Percentiles rank a stretch among this genome's conserved stretches.
Evolutionary conservation across 2,113 vertebrate genomes (phyloP).

Genomic region (Spermophilus dauricus): DNA sequence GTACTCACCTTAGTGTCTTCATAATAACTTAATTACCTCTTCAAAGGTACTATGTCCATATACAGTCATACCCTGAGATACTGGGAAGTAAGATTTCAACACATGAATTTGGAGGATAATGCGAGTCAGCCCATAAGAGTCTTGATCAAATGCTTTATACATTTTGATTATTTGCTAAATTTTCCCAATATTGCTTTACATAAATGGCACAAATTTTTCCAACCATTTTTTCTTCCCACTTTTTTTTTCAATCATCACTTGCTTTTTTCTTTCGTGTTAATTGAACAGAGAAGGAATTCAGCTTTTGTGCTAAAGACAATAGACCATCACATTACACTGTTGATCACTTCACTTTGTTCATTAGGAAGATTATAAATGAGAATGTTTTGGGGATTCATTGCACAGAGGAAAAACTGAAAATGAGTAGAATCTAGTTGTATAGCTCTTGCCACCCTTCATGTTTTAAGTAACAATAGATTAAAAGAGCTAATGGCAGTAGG

Average conservation of each 20-base stretch:
- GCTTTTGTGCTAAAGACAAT: neutral
- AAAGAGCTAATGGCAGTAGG: neutral
- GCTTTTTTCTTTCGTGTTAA: neutral
- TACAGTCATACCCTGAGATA: neutral
- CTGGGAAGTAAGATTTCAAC: neutral
- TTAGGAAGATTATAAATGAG: neutral
- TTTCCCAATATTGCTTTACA: conserved; percentile 6
- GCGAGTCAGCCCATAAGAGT: neutral
- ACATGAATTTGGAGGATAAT: neutral
- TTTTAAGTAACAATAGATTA: neutral
- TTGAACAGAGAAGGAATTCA: neutral
- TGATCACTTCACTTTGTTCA: neutral
- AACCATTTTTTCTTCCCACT: neutral
- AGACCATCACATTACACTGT: neutral
- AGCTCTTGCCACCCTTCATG: neutral
- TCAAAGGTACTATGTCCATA: neutral
- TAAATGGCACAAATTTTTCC: neutral
- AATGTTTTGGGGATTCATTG: neutral
- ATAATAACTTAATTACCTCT: neutral
- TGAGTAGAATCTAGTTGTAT: neutral
- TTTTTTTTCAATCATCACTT: neutral
- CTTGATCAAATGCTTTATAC: neutral
- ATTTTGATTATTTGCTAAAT: neutral
- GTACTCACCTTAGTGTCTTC: neutral
- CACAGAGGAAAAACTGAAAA: neutral